Conservation (phyloP, 2,888 invertebrate genomes). For the Zygaena filipendulae region DNA sequence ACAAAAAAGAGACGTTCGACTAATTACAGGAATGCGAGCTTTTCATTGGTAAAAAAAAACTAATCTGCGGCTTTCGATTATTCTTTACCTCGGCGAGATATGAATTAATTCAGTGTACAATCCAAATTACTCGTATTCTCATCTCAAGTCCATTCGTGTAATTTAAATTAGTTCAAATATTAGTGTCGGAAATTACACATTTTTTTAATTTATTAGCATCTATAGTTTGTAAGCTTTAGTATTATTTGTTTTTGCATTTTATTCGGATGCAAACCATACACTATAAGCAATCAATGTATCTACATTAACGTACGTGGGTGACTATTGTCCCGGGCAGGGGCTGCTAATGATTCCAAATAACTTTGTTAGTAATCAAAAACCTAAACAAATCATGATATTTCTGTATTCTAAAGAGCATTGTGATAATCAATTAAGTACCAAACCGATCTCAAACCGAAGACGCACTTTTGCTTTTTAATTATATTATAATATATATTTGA, state of each 20-base stretch:
- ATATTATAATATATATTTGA: too few relatives aligned
- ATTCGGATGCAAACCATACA: slow-evolving; percentile 46
- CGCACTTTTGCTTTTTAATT: too few relatives aligned
- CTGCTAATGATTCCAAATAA: too few relatives aligned
- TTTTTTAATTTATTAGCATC: slow-evolving; percentile 44
- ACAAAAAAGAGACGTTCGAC: slow-evolving; percentile 38
- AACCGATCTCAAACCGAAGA: too few relatives aligned
- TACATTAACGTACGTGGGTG: too few relatives aligned
- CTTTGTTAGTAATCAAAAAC: slow-evolving; percentile 30
- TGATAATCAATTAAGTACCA: slow-evolving; percentile 48
- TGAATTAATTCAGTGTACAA: too few relatives aligned
- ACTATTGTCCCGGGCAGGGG: too few relatives aligned
- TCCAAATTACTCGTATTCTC: too few relatives aligned
- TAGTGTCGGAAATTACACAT: slow-evolving; percentile 30
- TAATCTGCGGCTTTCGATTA: slow-evolving; percentile 38
- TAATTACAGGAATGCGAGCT: slow-evolving; percentile 66
- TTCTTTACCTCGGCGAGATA: too few relatives aligned
- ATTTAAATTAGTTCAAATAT: too few relatives aligned
- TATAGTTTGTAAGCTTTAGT: slow-evolving; percentile 47
- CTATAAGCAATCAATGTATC: slow-evolving; percentile 50
- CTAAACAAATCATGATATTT: slow-evolving; percentile 40
- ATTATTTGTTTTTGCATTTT: slow-evolving; percentile 46
- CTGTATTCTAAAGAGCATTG: slow-evolving; percentile 57
- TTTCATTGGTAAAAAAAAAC: slow-evolving; percentile 46
- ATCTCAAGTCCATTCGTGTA: too few relatives aligned